Evolutionary conservation across 2,888 invertebrate species (phyloP), one percentile per base, ranked within the genome.

Genomic region (Pocota personata): DNA sequence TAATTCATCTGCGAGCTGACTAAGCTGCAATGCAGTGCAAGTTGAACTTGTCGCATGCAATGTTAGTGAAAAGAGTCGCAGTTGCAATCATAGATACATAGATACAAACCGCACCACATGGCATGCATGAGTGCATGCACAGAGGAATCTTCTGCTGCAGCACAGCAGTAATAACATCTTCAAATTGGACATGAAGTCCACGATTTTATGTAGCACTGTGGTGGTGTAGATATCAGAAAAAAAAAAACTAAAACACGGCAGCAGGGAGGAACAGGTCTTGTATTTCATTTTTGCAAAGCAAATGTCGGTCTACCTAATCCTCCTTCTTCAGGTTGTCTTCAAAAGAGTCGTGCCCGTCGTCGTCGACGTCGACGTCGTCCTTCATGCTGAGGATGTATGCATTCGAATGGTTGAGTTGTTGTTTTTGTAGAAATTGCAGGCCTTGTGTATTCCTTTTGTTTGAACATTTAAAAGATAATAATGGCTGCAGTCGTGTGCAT

Each of bases 141-240:
- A 66, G 48, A 62, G 60, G 55, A 43, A 37, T 52, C 58, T 35
- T 75, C 46, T 57, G 64, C 69, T 32, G 64, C 62, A 76, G 60
- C 71, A 67, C 62, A 76, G 60, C 71, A 67, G 80, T 86, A 86
- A 86, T 86, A 86, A 86, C 86, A 80, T 86, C 86, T 86, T 86
- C 80, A 86, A 86, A 86, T 86, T 86, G 86, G 86, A 86, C 86
- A 86, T 86, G 86, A 86, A 86, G 86, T 86, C 72, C 86, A 80
- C 86, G 86, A 86, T 86, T 86, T 76, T 86, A 21, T 76, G 84
- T 73, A 78, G 73, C 83, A 78, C 16, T 48, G 24, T 14, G 27
- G 43, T 55, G 50, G 24, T 30, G 75, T 57, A 73, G 82, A 82
- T 55, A 76, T 67, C 43, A 37, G 14, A 52, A 43, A 62, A 58